These are phyloP conservation scores for Dolichomitus sp. DNA, from an alignment of 2,888 invertebrate species.

Conservation along the genomic window DNA sequence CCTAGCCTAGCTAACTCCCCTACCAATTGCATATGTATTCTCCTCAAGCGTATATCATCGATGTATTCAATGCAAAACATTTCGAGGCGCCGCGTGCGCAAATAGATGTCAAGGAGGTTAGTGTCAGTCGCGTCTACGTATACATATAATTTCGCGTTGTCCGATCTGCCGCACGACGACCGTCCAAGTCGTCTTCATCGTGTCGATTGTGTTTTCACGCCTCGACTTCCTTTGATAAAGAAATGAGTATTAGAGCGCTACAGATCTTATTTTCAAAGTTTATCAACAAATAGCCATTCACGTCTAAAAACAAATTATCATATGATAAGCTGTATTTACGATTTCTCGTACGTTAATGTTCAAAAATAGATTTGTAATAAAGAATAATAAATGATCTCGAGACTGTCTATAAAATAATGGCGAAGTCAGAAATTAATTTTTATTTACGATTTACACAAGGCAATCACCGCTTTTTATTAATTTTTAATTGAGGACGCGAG, in stretches of 20 bases:
- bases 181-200: conserved; percentile 28
- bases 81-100: conserved; percentile 72
- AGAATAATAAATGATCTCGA: background rate
- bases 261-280: background rate
- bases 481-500: no score
- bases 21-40: conserved; percentile 73
- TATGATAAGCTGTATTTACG: background rate
- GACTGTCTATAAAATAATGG: background rate
- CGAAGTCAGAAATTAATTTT: background rate
- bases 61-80: conserved; percentile 80
- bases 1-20: background rate
- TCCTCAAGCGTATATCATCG: conserved; percentile 70
- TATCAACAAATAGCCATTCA: background rate
- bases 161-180: background rate
- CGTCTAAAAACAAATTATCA: background rate
- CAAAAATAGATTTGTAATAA: background rate
- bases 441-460: no score
- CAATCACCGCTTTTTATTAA: no score
- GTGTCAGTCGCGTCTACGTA: conserved; percentile 60
- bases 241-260: background rate
- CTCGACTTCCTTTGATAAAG: background rate
- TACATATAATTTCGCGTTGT: background rate
- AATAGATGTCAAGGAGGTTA: conserved; percentile 80
- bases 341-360: background rate
- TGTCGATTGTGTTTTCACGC: background rate